phyloP scores from a whole-genome alignment of 2,113 vertebrate species.

The Hemiscyllium ocellatum region DNA sequence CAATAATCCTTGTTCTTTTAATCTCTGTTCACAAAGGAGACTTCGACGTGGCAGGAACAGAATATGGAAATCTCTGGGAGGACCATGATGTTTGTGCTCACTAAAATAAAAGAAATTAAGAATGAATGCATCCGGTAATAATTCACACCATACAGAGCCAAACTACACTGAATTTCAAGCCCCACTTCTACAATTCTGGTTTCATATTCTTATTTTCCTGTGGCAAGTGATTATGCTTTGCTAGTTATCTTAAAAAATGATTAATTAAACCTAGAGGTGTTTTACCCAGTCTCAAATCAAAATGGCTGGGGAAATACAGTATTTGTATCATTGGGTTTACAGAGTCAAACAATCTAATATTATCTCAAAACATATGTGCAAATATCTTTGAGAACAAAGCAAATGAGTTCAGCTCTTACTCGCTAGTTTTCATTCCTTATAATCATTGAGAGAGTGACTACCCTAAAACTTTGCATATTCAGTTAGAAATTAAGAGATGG shows the following conservation, averaged over 20 bases:
- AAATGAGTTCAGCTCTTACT: neutral
- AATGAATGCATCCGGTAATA: neutral
- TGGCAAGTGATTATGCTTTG: neutral
- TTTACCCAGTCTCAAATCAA: neutral
- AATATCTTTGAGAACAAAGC: neutral
- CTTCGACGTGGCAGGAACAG: slow-evolving; percentile 90
- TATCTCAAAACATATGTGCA: neutral
- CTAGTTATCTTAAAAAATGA: neutral
- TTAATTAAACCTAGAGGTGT: neutral
- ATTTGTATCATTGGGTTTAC: neutral
- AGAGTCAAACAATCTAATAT: neutral
- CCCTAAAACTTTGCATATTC: neutral
- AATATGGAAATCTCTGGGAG: slow-evolving; percentile 81
- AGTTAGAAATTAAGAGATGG: neutral
- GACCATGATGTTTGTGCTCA: slow-evolving; percentile 75
- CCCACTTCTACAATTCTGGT: neutral
- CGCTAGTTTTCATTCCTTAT: neutral
- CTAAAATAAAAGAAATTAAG: slow-evolving; percentile 50
- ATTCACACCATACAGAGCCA: neutral
- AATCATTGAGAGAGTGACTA: neutral
- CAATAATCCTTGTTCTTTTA: slow-evolving; percentile 85
- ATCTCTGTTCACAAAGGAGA: slow-evolving; percentile 83
- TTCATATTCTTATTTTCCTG: neutral
- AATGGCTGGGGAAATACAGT: neutral
- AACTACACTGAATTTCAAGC: neutral